Base-by-base conservation (phyloP, 2,797 vertebrate genomes). In the Cichlasoma orientale region DNA sequence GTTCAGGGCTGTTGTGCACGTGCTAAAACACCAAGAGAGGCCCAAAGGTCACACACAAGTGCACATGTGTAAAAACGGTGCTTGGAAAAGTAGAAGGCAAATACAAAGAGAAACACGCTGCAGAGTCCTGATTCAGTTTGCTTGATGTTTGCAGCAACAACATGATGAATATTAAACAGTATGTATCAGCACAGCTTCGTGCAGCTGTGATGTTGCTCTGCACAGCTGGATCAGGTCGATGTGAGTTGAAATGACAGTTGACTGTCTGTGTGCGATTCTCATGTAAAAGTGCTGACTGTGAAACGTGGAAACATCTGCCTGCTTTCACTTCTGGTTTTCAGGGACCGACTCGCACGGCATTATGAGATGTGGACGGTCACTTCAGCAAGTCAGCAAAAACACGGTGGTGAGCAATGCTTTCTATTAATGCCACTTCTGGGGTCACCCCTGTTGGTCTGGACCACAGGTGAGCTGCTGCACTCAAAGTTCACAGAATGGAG, bases 311-410 rank as follows among this genome's bases (percentile, higher is more conserved):
- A 90, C 90, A 91, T 89, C 91, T 89, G 90, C 58, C 10, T 16
- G 56, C 82, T 92, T 85, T 91, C 91, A 92, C 91, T 91, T 91
- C 91, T 90, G 87, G 79, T 90, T 92, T 90, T 87, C 47, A 1
- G 16, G 63, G 71, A 68, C 31, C 8, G 19, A 53, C 2, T 54
- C 13, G 69, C 86, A 85, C 58, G 12, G 89, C 81, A 90, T 86
- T 75, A 57, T 88, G 89, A 85, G 84, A 82, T 13, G 41, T 3
- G 82, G 70, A 61, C 6, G 9, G 25, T 74, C 53, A 50, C 58
- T 0, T 70, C 31, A 33, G 84, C 83, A 19, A 81, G 78, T 92
- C 90, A 92, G 90, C 91, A 38, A 12, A 86, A 89, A 81, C 1
- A 2, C 4, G 1, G 56, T 10, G 23, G 75, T 77, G 84, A 90